These are phyloP conservation scores for Pitta sordida DNA, from an alignment of 2,113 vertebrate species.

Conservation along the genomic window DNA sequence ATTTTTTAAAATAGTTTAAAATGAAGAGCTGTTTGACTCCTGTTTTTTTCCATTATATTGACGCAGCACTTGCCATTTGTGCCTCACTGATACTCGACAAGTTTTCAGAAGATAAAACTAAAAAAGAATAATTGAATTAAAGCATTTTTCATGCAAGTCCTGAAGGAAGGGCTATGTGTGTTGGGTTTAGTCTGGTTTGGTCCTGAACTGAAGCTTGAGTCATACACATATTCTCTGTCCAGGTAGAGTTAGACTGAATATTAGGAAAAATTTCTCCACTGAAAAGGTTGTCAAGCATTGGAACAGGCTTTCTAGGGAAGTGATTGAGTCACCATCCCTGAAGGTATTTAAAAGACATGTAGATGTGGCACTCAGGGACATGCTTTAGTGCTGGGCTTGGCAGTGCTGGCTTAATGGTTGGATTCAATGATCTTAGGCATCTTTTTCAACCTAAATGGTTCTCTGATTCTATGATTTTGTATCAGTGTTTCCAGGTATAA, in stretches of 20 bases:
- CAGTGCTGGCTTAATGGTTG: background rate
- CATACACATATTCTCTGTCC: background rate
- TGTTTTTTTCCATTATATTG: background rate
- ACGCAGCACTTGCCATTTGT: background rate
- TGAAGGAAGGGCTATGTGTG: background rate
- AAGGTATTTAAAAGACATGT: accelerated
- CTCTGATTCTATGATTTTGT: background rate
- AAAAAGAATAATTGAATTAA: background rate
- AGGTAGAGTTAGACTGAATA: background rate
- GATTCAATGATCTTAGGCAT: background rate
- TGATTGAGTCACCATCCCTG: background rate
- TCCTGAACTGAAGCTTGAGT: background rate
- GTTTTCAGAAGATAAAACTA: background rate
- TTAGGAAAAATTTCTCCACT: background rate
- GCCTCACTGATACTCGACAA: background rate
- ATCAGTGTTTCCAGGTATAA: background rate
- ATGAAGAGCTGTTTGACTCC: background rate
- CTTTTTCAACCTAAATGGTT: background rate
- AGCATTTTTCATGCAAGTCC: background rate
- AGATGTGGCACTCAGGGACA: background rate
- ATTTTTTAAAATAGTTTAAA: background rate
- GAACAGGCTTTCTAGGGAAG: background rate
- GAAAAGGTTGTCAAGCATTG: background rate
- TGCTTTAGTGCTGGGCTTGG: background rate
- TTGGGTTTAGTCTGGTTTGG: background rate